Evolutionary conservation across 2,888 invertebrate species (phyloP).

Genomic region (Dione juno): DNA sequence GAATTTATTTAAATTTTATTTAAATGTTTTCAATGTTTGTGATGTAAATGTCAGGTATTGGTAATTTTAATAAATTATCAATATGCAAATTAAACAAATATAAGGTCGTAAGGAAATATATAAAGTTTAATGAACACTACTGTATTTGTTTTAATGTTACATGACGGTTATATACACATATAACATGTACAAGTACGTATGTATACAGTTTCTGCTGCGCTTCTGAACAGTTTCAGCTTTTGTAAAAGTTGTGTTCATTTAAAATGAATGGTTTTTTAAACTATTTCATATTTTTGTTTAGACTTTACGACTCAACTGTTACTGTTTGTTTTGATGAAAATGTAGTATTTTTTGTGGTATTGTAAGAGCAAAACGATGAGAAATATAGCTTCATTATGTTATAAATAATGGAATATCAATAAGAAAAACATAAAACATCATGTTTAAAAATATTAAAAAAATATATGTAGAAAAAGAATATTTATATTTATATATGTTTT

Average conservation of each 20-base stretch:
- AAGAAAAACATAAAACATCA: too few species aligned
- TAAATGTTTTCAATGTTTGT: too few species aligned
- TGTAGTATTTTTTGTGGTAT: not conserved
- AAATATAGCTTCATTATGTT: too few species aligned
- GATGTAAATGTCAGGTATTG: not conserved
- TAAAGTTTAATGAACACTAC: not conserved
- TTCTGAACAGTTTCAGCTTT: constrained; percentile 5
- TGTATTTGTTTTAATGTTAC: not conserved
- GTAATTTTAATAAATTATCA: not conserved
- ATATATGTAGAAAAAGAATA: too few species aligned
- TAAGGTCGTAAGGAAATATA: not conserved
- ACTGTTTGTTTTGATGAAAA: not conserved
- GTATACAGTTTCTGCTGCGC: not conserved
- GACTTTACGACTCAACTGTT: not conserved
- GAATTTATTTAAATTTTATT: too few species aligned
- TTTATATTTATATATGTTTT: too few species aligned
- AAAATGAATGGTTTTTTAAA: constrained; percentile 5
- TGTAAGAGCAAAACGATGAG: too few species aligned
- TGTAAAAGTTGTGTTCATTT: constrained; percentile 9
- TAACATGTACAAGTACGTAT: not conserved
- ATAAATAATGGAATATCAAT: too few species aligned
- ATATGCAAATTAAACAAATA: not conserved
- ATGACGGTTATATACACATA: not conserved
- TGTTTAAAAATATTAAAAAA: too few species aligned
- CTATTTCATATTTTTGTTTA: constrained; percentile 15